Base-by-base conservation (phyloP, 1,140 invertebrate species). In the Ceratosolen fusciceps region DNA sequence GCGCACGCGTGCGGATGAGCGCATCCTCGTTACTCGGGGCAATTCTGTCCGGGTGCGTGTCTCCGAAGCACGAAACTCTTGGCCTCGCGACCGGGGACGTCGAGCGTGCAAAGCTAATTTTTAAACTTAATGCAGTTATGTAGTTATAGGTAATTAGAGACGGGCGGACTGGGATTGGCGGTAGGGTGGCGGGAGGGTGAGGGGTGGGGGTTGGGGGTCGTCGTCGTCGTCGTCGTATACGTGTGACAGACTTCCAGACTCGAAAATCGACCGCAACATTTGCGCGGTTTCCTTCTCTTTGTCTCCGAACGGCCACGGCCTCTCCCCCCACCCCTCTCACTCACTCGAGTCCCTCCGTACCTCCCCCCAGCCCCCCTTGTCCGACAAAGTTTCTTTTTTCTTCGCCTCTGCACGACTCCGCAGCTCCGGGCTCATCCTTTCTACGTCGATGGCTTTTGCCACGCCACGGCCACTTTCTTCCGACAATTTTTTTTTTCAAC, bases 251-350 rank as follows among this genome's bases (percentile, higher is more conserved):
- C 60, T 34, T 62, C 14, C 29, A 62, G 60, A 62, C 60, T 34
- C 60, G 16, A 62, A 62, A 62, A 34, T 62, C 60, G 31, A 54
- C 60, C 34, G 58, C 58, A 34, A 52, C 60, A 52, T 75, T 75
- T 75, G 74, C 60, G 39, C 47, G 74, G 60, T 67, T 75, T 75
- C 74, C 60, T 52, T 37, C 31, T 16, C 65, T 43, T 68, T 39
- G 37, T 68, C 34, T 21, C 12, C 4, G 5, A 39, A n/a, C n/a
- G n/a, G n/a, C n/a, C n/a, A n/a, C n/a, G n/a, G n/a, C n/a, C n/a
- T n/a, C n/a, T n/a, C n/a, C n/a, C n/a, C n/a, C n/a, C n/a, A n/a
- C n/a, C n/a, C n/a, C n/a, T n/a, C n/a, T n/a, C n/a, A n/a, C n/a
- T n/a, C n/a, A n/a, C n/a, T n/a, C n/a, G n/a, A n/a, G n/a, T n/a